These are phyloP conservation scores for Cassiopea andromeda DNA, from an alignment of 30 jellyfish, hydroid and myxozoan species.

Conservation along the genomic window DNA sequence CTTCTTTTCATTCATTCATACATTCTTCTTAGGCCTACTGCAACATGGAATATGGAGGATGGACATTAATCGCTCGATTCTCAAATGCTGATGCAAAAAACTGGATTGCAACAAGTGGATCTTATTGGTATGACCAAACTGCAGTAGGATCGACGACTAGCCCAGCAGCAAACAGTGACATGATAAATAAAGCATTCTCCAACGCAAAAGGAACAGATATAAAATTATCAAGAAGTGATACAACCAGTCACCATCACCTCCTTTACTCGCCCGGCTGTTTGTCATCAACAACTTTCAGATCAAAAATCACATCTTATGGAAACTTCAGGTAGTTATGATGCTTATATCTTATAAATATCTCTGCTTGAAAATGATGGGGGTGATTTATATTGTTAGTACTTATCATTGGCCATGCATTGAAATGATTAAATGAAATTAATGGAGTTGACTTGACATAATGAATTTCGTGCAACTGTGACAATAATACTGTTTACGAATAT, in stretches of 20 bases:
- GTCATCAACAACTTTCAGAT: slow-evolving; percentile 14
- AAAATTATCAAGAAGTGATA: slow-evolving; percentile 19
- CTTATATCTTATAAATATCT: no score
- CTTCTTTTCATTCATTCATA: no score
- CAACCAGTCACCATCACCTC: not conserved
- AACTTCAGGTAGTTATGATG: not conserved
- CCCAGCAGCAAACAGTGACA: slow-evolving; percentile 31
- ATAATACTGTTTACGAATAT: no score
- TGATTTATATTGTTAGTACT: no score
- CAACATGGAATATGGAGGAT: slow-evolving; percentile 52
- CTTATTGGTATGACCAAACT: slow-evolving; percentile 41
- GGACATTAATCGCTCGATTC: slow-evolving; percentile 74
- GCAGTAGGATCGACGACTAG: slow-evolving; percentile 41
- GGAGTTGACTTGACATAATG: no score
- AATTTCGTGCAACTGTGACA: no score
- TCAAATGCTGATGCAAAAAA: slow-evolving; percentile 61
- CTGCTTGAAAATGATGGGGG: not conserved
- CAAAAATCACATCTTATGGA: slow-evolving; percentile 26
- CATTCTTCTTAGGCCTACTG: slow-evolving; percentile 43
- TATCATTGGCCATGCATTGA: no score
- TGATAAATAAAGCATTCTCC: slow-evolving; percentile 19
- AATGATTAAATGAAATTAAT: no score
- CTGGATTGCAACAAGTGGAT: slow-evolving; percentile 46
- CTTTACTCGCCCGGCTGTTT: slow-evolving; percentile 4
- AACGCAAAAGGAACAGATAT: slow-evolving; percentile 12